A percentile compares a stretch with the other conserved stretches of the same genome.
Conservation (phyloP, 2,797 vertebrate genomes). For the Danio jaintianensis region DNA sequence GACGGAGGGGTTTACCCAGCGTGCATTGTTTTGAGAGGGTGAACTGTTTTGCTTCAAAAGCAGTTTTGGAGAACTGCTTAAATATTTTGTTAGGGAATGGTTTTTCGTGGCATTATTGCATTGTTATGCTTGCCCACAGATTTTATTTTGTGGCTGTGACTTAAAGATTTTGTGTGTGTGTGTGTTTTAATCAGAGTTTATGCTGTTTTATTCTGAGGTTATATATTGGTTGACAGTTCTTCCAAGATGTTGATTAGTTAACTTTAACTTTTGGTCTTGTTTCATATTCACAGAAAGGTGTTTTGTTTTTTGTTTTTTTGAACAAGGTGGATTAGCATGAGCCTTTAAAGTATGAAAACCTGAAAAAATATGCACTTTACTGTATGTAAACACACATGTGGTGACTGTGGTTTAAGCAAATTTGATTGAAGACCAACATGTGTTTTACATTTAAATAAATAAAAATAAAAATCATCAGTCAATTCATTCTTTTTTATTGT, state of each 20-base stretch:
- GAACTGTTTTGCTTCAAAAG: slow-evolving; percentile 26
- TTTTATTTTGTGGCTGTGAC: slow-evolving; percentile 17
- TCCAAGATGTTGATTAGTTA: not conserved
- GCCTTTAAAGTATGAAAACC: not conserved
- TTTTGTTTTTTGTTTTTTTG: not conserved
- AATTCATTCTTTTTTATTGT: too few species aligned
- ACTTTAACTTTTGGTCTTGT: not conserved
- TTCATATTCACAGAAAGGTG: not conserved
- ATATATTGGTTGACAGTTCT: not conserved
- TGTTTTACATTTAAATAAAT: not conserved
- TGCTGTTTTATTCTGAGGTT: not conserved
- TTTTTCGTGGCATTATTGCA: slow-evolving; percentile 48
- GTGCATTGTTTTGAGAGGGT: slow-evolving; percentile 42
- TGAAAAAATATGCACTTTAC: not conserved
- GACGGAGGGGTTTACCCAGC: slow-evolving; percentile 50
- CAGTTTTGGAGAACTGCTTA: slow-evolving; percentile 18
- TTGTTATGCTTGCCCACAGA: slow-evolving; percentile 10
- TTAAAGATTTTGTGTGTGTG: slow-evolving; percentile 1
- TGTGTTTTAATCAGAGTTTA: not conserved
- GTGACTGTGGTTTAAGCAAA: not conserved
- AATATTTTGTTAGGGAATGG: slow-evolving; percentile 44
- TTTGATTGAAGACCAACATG: not conserved
- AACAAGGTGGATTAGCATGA: not conserved
- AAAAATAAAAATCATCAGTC: too few species aligned
- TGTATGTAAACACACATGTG: not conserved